Evolutionary conservation across 2,113 vertebrate species (phyloP).

Genomic region (Physeter macrocephalus): DNA sequence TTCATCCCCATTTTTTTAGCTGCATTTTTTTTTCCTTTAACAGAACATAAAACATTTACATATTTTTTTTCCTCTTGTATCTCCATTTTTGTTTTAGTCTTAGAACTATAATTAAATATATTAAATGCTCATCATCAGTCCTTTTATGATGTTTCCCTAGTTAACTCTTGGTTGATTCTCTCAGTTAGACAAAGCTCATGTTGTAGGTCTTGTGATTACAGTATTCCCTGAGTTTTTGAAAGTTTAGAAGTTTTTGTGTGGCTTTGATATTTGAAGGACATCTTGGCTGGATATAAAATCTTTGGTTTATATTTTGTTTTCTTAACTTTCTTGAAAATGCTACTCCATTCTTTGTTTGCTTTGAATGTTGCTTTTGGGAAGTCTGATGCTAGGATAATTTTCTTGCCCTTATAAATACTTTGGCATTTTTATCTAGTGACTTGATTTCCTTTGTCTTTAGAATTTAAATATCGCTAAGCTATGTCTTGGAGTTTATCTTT

Average conservation of each 20-base stretch:
- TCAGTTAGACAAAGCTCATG: neutral
- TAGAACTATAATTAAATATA: no score
- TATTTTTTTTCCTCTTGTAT: neutral
- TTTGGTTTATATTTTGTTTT: neutral
- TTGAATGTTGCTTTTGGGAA: neutral
- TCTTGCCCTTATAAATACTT: neutral
- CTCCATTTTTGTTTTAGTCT: neutral
- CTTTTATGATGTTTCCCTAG: no score
- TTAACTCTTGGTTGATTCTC: neutral
- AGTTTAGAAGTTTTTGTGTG: neutral
- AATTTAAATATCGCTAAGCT: neutral
- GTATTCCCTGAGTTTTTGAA: neutral
- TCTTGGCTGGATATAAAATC: neutral
- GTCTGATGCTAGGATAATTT: neutral
- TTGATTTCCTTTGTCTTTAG: neutral
- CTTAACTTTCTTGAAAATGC: neutral
- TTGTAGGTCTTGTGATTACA: neutral
- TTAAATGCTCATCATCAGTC: no score
- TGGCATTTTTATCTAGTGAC: neutral
- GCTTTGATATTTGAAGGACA: neutral
- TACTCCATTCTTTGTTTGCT: neutral
- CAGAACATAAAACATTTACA: neutral
- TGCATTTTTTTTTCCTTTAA: neutral
- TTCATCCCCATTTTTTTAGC: neutral
- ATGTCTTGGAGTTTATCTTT: neutral